These are phyloP conservation scores for Volucella inflata DNA, from an alignment of 2,888 invertebrate genomes.

Conservation along the genomic window DNA sequence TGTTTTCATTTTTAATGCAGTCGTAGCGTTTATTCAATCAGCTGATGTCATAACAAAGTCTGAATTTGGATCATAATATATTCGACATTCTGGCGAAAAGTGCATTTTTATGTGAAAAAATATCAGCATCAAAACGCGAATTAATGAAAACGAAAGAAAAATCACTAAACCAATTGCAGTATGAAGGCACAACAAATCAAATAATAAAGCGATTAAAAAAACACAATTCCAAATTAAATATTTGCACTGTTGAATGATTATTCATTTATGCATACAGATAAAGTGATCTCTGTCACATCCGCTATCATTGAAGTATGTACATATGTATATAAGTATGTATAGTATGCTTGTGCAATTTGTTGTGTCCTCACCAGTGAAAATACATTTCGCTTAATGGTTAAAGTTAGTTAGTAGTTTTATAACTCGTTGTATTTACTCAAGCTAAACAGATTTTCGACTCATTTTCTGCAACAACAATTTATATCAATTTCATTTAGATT, in stretches of 20 bases:
- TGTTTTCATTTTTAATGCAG: conserved; percentile 7
- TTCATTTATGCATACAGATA: neutral
- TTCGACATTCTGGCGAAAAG: conserved; percentile 44
- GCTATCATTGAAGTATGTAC: neutral
- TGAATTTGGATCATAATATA: conserved; percentile 36
- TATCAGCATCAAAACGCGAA: conserved; percentile 20
- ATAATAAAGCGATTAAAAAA: conserved; percentile 16
- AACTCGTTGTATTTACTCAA: conserved; percentile 56
- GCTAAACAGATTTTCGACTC: conserved; percentile 40
- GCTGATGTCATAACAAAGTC: conserved; percentile 2
- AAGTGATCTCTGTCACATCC: conserved; percentile 48
- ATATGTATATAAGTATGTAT: conserved; percentile 9
- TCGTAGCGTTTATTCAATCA: conserved; percentile 27
- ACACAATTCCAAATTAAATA: conserved; percentile 63
- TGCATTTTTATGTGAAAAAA: conserved; percentile 32
- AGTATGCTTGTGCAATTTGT: conserved; percentile 41
- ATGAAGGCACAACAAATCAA: conserved; percentile 36
- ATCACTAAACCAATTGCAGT: conserved; percentile 57
- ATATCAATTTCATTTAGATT: conserved; percentile 29
- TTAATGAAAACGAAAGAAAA: conserved; percentile 36
- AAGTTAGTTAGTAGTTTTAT: conserved; percentile 69
- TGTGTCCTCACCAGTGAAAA: conserved; percentile 53
- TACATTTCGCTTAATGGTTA: conserved; percentile 63
- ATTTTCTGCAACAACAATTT: conserved; percentile 33
- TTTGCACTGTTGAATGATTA: conserved; percentile 57